Percentiles rank a stretch among this genome's conserved stretches.
Evolutionary conservation across 2,888 invertebrate species (phyloP).

Genomic region (Coleophora flavipennella): DNA sequence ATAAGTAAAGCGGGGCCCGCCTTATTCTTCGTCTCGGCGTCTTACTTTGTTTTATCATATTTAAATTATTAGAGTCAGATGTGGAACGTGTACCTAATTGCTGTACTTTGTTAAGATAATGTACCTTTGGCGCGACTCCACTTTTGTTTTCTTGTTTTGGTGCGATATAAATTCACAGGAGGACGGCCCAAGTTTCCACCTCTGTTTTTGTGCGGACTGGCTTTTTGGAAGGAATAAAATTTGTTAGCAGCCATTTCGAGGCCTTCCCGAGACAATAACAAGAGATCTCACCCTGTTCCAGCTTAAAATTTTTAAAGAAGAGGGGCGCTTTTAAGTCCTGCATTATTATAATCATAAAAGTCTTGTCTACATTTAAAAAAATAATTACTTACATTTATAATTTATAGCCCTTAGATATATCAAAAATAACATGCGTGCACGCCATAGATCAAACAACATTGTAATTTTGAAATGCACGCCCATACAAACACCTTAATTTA

Average conservation of each 20-base stretch:
- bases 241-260: conserved; percentile 52
- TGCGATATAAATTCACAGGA: conserved; percentile 65
- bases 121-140: conserved; percentile 70
- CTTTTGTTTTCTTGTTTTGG: conserved; percentile 70
- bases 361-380: conserved; percentile 3
- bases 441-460: conserved; percentile 33
- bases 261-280: conserved; percentile 35
- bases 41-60: conserved; percentile 72
- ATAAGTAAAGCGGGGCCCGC: conserved; percentile 64
- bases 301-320: conserved; percentile 8
- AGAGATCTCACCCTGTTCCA: conserved; percentile 12
- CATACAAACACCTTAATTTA: conserved; percentile 47
- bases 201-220: conserved; percentile 63
- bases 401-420: conserved; percentile 10
- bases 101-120: conserved; percentile 73
- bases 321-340: conserved; percentile 2
- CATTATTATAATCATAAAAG: conserved; percentile 2
- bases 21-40: conserved; percentile 59
- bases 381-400: conserved; percentile 18
- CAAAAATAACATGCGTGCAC: not conserved
- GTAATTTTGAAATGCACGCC: conserved; percentile 40
- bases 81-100: conserved; percentile 73
- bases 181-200: conserved; percentile 60
- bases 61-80: conserved; percentile 73
- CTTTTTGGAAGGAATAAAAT: conserved; percentile 51